Evolutionary conservation across 2,113 vertebrate species (phyloP).

Genomic region (Actenoides hombroni): DNA sequence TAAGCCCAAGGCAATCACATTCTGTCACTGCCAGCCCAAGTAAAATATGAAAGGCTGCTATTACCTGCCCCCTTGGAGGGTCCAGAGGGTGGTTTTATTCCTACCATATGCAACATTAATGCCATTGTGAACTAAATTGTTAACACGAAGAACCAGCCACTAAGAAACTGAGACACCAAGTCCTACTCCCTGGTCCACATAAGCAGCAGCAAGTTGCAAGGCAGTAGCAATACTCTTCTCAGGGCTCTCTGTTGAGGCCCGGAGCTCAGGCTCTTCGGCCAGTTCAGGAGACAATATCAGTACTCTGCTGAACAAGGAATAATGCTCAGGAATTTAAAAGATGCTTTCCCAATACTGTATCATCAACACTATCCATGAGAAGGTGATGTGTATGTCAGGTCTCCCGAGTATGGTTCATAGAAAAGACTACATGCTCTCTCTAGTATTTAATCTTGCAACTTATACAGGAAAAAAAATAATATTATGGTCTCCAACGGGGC

Average conservation of each 20-base stretch:
- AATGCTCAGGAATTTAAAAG: not conserved
- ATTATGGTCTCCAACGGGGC: not conserved
- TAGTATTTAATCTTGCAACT: not conserved
- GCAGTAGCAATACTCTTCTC: not conserved
- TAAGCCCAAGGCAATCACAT: not conserved
- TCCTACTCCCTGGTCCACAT: fast-evolving
- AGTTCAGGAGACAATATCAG: not conserved
- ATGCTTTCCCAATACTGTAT: not conserved
- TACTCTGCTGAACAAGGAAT: fast-evolving
- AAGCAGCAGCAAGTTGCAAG: not conserved
- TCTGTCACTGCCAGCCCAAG: not conserved
- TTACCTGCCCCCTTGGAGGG: not conserved
- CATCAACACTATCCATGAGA: fast-evolving
- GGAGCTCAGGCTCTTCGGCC: not conserved
- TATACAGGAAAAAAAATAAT: not conserved
- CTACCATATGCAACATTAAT: not conserved
- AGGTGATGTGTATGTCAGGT: not conserved
- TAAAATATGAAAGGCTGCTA: not conserved
- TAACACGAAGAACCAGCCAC: not conserved
- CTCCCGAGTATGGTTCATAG: fast-evolving
- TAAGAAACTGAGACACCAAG: not conserved
- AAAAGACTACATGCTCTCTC: not conserved
- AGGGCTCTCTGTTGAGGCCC: not conserved
- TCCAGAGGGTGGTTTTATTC: not conserved
- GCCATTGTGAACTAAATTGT: not conserved